Percentiles rank a stretch among this genome's conserved stretches.
Evolutionary conservation across 2,888 invertebrate genomes (phyloP).

Genomic region (Cheilosia impressa): DNA sequence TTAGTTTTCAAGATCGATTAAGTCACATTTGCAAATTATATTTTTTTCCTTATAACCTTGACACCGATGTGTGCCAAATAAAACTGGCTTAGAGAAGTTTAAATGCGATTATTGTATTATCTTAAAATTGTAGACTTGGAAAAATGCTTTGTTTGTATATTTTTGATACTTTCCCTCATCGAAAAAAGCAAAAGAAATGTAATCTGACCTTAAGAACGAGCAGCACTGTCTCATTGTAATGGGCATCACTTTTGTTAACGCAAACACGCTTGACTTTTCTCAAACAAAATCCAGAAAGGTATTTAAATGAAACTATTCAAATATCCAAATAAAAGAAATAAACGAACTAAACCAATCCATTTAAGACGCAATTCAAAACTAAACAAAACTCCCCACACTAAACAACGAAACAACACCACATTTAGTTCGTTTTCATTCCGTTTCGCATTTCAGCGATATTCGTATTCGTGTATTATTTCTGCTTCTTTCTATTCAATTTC

Average conservation of each 20-base stretch:
- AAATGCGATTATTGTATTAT: neutral
- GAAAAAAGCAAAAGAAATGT: neutral
- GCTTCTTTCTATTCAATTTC: constrained; percentile 62
- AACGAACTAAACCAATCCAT: constrained; percentile 63
- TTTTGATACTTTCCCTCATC: no score
- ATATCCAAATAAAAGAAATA: constrained; percentile 13
- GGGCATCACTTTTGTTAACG: neutral
- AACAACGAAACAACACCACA: constrained; percentile 61
- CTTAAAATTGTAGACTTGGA: no score
- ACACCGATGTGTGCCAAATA: constrained; percentile 33
- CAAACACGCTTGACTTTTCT: neutral
- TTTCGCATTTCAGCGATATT: constrained; percentile 48
- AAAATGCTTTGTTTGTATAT: no score
- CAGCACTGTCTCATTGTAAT: neutral
- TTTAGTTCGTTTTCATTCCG: constrained; percentile 51
- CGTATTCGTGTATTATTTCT: constrained; percentile 15
- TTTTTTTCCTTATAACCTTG: constrained; percentile 31
- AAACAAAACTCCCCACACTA: constrained; percentile 66
- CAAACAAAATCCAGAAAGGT: neutral
- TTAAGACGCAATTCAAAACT: constrained; percentile 73
- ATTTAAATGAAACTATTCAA: neutral
- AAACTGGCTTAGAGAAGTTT: neutral
- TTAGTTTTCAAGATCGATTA: constrained; percentile 36
- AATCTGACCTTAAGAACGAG: neutral
- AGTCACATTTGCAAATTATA: constrained; percentile 40